Evolutionary conservation across 2,888 invertebrate species (phyloP), one percentile per base, ranked within the genome.

Genomic region (Poecilobothrus nobilitatus): DNA sequence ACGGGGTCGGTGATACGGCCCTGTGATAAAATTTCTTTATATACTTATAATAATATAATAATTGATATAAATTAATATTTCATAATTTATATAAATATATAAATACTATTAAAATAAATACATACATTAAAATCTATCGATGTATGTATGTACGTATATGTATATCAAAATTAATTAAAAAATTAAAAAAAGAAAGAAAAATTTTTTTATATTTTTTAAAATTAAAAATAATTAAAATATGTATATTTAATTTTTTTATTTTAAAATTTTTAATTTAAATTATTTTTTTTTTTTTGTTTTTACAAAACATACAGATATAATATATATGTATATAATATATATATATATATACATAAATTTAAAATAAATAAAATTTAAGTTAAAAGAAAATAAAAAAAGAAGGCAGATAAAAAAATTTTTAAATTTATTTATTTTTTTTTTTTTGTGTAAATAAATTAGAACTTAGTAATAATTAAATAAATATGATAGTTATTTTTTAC

Each of bases 1-100:
- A 80, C 77, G 76, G 81, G 79, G 81, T 80, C 75, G 75, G 76
- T 72, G 78, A 80, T 70, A 80, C 80, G 74, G 78, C 81, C 78
- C 81, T 82, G 78, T 82, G 81, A 82, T 73, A 68, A 66, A 68
- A 64, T 68, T 53, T 9, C 34, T 27, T 44, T 34, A 37, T 64
- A 65, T 27, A 65, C 53, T 66, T 68, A 66, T 44, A 66, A 37
- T 64, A 27, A 27, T 4, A 27, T 27, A 27, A 27, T 27, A 27
- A n/a, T 27, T 27, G 27, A 27, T 27, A 27, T 27, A 27, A 27
- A 34, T 34, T 34, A 7, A 7, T 34, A 5, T 34, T 8, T 34
- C 34, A 8, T 34, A 34, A 7, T 34, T 34, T 34, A 34, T 34
- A 7, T 34, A 34, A 5, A 34, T 8, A 34, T 34, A 34, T 34